These are phyloP conservation scores for Ophion slaviceki DNA, from an alignment of 2,888 invertebrate genomes.

Conservation along the genomic window DNA sequence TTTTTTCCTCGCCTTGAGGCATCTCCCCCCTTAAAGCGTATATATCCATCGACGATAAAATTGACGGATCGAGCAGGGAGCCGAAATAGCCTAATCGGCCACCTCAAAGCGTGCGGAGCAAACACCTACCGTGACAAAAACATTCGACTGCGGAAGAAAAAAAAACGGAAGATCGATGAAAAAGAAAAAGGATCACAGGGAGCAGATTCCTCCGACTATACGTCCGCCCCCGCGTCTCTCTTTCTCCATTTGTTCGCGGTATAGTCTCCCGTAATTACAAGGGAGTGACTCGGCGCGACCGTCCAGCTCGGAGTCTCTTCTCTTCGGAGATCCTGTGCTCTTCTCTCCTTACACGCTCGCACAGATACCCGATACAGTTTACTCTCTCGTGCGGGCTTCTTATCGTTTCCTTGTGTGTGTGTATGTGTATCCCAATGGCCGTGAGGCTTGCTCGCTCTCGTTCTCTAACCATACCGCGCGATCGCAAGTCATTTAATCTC, in stretches of 20 bases:
- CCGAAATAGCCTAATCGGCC: slow-evolving; percentile 77
- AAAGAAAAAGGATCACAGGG: slow-evolving; percentile 40
- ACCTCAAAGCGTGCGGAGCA: slow-evolving; percentile 67
- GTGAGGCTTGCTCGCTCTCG: slow-evolving; percentile 69
- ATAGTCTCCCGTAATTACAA: slow-evolving; percentile 80
- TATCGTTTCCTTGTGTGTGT: slow-evolving; percentile 65
- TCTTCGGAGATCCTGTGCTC: slow-evolving; percentile 55
- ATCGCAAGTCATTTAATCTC: slow-evolving; percentile 80
- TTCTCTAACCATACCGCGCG: slow-evolving; percentile 65
- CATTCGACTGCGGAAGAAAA: slow-evolving; percentile 10
- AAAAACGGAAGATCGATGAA: slow-evolving; percentile 16
- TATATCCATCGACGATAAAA: slow-evolving; percentile 66
- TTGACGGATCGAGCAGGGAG: slow-evolving; percentile 75
- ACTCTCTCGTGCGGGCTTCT: slow-evolving; percentile 58
- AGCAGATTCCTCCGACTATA: slow-evolving; percentile 34
- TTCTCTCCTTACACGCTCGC: slow-evolving; percentile 43
- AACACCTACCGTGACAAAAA: slow-evolving; percentile 25
- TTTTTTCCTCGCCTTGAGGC: too few species aligned
- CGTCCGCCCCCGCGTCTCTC: slow-evolving; percentile 39
- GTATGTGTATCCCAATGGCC: slow-evolving; percentile 50
- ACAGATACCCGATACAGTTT: slow-evolving; percentile 30
- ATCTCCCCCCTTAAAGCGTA: background rate
- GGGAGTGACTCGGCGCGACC: slow-evolving; percentile 80
- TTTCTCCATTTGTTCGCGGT: slow-evolving; percentile 71
- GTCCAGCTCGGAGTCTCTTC: slow-evolving; percentile 51